Evolutionary conservation across 2,797 vertebrate genomes (phyloP).

Genomic region (Nannoperca australis): DNA sequence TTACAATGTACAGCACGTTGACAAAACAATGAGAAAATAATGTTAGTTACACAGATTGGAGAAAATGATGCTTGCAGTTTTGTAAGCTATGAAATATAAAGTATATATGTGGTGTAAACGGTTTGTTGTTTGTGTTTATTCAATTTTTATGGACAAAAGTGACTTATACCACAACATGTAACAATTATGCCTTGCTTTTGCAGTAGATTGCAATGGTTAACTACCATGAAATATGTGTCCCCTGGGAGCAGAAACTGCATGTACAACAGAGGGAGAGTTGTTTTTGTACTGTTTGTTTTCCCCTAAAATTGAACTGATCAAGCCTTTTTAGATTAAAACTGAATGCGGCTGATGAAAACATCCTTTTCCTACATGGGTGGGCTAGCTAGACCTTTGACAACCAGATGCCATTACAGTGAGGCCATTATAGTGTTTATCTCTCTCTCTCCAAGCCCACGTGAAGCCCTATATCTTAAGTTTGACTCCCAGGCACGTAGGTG

Average conservation of each 20-base stretch:
- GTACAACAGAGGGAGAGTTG: conserved; percentile 15
- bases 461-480: conserved; percentile 31
- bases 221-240: conserved; percentile 40
- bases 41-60: not conserved
- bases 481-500: conserved; percentile 51
- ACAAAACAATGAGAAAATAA: conserved; percentile 5
- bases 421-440: conserved; percentile 11
- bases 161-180: conserved; percentile 7
- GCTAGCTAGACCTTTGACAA: conserved; percentile 27
- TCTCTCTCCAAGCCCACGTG: conserved; percentile 12
- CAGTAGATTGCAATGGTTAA: conserved; percentile 31
- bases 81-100: not conserved
- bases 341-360: conserved; percentile 15
- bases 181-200: conserved; percentile 28
- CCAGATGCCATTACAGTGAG: conserved; percentile 26
- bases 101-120: not conserved
- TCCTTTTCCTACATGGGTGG: conserved; percentile 41
- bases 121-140: conserved; percentile 32
- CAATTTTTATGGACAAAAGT: conserved; percentile 15
- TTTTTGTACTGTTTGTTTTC: conserved; percentile 48
- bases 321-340: conserved; percentile 42
- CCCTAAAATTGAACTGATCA: conserved; percentile 49
- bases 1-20: conserved; percentile 4
- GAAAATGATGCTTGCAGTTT: not conserved
- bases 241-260: conserved; percentile 35